Conservation (phyloP, 1,140 invertebrate genomes). For the Lepidotrigona ventralis region DNA sequence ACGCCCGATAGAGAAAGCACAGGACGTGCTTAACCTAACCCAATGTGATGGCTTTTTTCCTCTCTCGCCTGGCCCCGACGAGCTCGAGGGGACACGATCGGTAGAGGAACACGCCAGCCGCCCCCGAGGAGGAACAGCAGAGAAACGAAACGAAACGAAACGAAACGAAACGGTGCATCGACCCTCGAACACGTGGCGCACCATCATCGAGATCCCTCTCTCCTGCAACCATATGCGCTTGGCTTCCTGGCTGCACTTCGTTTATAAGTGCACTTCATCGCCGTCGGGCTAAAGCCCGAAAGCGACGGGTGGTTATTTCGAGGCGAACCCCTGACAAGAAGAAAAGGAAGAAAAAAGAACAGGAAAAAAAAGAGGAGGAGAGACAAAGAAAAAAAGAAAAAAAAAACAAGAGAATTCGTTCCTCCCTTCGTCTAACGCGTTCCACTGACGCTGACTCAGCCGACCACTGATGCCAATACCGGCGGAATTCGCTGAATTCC, state of each 20-base stretch:
- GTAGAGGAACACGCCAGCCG: background rate
- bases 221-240: constrained; percentile 39
- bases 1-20: constrained; percentile 23
- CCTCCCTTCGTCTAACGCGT: constrained; percentile 6
- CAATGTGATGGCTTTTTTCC: background rate
- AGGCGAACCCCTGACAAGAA: constrained; percentile 25
- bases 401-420: constrained; percentile 9
- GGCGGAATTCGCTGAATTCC: constrained; percentile 15
- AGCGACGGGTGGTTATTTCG: constrained; percentile 48
- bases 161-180: constrained; percentile 32
- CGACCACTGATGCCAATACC: constrained; percentile 4
- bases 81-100: background rate
- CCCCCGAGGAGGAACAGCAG: too few relatives aligned
- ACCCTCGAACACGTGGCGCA: constrained; percentile 48
- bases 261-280: constrained; percentile 48
- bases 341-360: background rate
- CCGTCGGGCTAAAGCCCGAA: constrained; percentile 9
- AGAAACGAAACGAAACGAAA: background rate
- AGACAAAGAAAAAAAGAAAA: too few relatives aligned
- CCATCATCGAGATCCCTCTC: constrained; percentile 1
- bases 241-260: constrained; percentile 40
- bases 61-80: too few relatives aligned
- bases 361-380: too few relatives aligned
- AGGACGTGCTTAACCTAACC: constrained; percentile 29
- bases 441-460: constrained; percentile 46